A percentile compares a stretch with the other conserved stretches of the same genome.
Conservation (phyloP, 2,888 invertebrate genomes). For the Keiferia lycopersicella region DNA sequence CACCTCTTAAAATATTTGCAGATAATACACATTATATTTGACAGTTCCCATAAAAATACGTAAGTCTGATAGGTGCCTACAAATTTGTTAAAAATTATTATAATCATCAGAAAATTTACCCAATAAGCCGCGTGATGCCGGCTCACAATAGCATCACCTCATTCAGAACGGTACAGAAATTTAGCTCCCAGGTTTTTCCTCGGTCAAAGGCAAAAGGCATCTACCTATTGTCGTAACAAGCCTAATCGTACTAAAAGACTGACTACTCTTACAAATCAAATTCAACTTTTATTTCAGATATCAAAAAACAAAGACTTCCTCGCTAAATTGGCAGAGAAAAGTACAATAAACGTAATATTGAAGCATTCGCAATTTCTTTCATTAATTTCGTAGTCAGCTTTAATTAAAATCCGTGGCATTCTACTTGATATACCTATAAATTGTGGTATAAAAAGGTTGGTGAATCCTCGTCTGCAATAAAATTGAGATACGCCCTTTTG, state of each 20-base stretch:
- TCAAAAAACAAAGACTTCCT: conserved; percentile 15
- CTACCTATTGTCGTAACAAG: conserved; percentile 7
- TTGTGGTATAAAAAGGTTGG: conserved; percentile 45
- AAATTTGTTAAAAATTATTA: too few species aligned
- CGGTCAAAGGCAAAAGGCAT: background rate
- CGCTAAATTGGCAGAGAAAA: conserved; percentile 13
- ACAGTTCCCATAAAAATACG: too few species aligned
- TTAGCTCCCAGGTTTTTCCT: conserved; percentile 6
- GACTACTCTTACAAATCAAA: background rate
- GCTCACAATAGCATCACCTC: too few species aligned
- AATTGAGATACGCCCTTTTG: conserved; percentile 50
- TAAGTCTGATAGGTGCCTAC: too few species aligned
- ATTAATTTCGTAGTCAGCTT: conserved; percentile 30
- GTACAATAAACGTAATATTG: conserved; percentile 20
- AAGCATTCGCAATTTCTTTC: conserved; percentile 27
- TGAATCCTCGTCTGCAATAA: conserved; percentile 57
- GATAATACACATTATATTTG: too few species aligned
- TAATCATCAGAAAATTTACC: too few species aligned
- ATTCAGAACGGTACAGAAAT: too few species aligned
- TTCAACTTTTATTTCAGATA: background rate
- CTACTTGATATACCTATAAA: conserved; percentile 55
- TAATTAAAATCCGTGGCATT: conserved; percentile 39
- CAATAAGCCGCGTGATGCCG: too few species aligned
- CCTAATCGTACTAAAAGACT: conserved; percentile 5
- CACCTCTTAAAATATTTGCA: too few species aligned